phyloP scores from a whole-genome alignment of 2,113 vertebrate species.

The Psilopsiagon aymara region DNA sequence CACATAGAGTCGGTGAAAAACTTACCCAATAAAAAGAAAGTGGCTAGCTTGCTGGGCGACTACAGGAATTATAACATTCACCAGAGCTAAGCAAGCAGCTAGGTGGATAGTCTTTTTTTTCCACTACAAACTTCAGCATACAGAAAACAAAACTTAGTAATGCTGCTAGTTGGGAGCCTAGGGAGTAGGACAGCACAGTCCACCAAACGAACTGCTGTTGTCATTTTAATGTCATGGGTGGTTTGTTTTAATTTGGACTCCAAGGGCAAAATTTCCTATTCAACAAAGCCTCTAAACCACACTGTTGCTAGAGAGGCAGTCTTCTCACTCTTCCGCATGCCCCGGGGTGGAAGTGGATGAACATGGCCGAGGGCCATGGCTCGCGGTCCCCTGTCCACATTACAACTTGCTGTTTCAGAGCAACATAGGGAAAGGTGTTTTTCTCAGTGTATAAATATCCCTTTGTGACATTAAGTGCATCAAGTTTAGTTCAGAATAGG shows the following conservation, averaged over 20 bases:
- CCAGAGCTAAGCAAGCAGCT: neutral
- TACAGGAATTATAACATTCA: neutral
- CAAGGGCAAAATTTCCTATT: neutral
- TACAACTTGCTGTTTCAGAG: neutral
- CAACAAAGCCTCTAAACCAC: neutral
- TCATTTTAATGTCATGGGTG: neutral
- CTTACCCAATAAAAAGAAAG: neutral
- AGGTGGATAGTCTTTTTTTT: neutral
- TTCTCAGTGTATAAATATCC: neutral
- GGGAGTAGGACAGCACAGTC: neutral
- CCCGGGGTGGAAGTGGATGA: neutral
- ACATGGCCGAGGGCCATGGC: neutral
- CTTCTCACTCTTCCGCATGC: accelerated
- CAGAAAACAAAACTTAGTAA: neutral
- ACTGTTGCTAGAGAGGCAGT: neutral
- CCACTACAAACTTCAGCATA: too few species aligned
- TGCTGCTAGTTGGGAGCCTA: accelerated
- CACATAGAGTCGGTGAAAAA: neutral
- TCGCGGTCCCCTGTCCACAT: accelerated
- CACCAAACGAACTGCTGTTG: neutral
- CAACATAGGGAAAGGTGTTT: neutral
- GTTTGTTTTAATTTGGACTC: neutral
- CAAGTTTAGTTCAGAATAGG: neutral
- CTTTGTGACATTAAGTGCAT: neutral
- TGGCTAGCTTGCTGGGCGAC: neutral